A percentile compares a stretch with the other conserved stretches of the same genome.
phyloP scores from a whole-genome alignment of 2,888 invertebrate genomes.

The Fragum whitleyi region DNA sequence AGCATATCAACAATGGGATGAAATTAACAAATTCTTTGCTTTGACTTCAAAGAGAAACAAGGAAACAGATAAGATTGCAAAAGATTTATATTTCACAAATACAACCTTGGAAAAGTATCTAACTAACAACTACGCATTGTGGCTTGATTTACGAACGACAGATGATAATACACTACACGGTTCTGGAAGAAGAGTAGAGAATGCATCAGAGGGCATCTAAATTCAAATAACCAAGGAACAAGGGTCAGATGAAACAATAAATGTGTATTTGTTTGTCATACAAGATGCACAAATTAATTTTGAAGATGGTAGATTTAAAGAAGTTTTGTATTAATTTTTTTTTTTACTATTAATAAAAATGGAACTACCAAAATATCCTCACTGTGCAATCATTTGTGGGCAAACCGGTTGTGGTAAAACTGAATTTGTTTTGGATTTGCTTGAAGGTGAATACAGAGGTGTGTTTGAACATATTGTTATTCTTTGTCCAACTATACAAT shows the following conservation, averaged over 20 bases:
- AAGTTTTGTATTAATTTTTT: slow-evolving; percentile 36
- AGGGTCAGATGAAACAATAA: slow-evolving; percentile 39
- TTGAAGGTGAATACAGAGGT: slow-evolving; percentile 34
- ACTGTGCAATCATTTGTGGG: slow-evolving; percentile 36
- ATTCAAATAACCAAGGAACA: slow-evolving; percentile 54
- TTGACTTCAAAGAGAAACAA: slow-evolving; percentile 32
- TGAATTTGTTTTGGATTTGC: slow-evolving; percentile 33
- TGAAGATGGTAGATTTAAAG: slow-evolving; percentile 50
- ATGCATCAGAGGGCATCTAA: slow-evolving; percentile 48
- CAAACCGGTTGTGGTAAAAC: slow-evolving; percentile 50
- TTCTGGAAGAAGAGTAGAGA: slow-evolving; percentile 51
- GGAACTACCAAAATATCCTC: slow-evolving; percentile 52
- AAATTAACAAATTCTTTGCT: slow-evolving; percentile 49
- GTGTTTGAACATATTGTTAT: slow-evolving; percentile 53
- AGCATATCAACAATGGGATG: slow-evolving; percentile 64
- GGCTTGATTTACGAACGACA: slow-evolving; percentile 45
- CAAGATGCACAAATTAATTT: slow-evolving; percentile 60
- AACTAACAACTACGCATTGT: slow-evolving; percentile 43
- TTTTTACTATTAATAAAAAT: slow-evolving; percentile 13
- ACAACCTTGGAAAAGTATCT: slow-evolving; percentile 31
- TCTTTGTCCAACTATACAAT: slow-evolving; percentile 51
- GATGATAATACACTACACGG: slow-evolving; percentile 56
- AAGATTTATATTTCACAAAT: slow-evolving; percentile 25
- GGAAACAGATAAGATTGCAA: slow-evolving; percentile 33
- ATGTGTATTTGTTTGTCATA: slow-evolving; percentile 58